Evolutionary conservation across 2,888 invertebrate genomes (phyloP), one percentile per base, ranked within the genome.

Genomic region (Lacanobia wlatinum): DNA sequence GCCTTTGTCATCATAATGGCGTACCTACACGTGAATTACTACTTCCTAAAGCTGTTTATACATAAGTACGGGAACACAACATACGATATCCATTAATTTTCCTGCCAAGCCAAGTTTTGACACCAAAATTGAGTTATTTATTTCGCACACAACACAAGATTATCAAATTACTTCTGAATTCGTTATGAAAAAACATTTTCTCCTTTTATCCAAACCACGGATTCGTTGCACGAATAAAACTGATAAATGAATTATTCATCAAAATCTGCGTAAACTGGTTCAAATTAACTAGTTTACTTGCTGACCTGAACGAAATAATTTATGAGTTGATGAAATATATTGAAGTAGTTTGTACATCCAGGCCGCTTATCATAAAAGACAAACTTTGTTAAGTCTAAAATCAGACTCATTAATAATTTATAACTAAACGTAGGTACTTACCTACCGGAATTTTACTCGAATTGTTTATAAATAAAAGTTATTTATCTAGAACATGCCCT

Each of bases 1-100:
- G 65, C 83, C 70, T 80, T 87, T 83, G 86, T 82, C 76, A 78
- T 80, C 71, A 75, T 80, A 87, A 85, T 79, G 78, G 71, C 69
- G 67, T 79, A 80, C 70, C 73, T 78, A 75, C 78, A 78, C 68
- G 72, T 75, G 81, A 82, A 74, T 83, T 72, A 83, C 70, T 80
- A 83, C 85, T 82, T 87, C 78, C 85, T 80, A 68, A 81, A 85
- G 64, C 85, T 78, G 50, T 84, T 79, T 73, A 64, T 79, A 83
- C 56, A 63, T 56, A 80, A 58, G 46, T 55, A 72, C 52, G 55
- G 21, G 34, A 58, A 55, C 61, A 71, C 53, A 62, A 77, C 73
- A 83, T 80, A 73, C 63, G 12, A 83, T 67, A 63, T 80, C 66
- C 84, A 83, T 83, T 67, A 73, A 80, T 83, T 70, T 50, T 60